Evolutionary conservation across 2,888 invertebrate species (phyloP), one percentile per base, ranked within the genome.

Genomic region (Drosophila algonquin): DNA sequence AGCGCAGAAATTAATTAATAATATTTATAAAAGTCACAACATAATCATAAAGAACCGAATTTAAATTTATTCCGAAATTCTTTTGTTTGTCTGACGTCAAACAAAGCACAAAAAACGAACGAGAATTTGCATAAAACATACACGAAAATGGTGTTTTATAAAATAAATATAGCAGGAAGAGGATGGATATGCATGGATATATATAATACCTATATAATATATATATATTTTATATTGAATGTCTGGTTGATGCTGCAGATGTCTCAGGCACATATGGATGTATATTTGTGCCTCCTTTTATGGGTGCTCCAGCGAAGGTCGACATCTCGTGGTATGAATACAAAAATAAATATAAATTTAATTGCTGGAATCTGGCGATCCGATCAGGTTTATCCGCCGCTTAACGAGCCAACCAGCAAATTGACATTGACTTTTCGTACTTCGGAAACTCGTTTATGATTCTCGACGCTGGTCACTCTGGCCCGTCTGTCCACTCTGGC

Each of bases 161-260:
- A 40, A 56, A 40, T 46, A 21, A 21, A 53, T 51, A 61, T 52
- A 64, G 46, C 71, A 83, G 84, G 74, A 83, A 86, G 68, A 62
- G 69, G 50, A 59, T 14, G n/a, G 60, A n/a, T 1, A n/a, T 14
- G 3, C 21, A 21, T 21, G 21, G 3, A 21, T 21, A 3, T 21
- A 21, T 3, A 3, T 21, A 21, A 2, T 21, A 21, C 2, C 0
- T 21, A 21, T 21, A 21, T 21, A 21, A 3, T 21, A 21, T 21
- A 21, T 21, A 21, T 21, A 21, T 21, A 21, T 2, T 21, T 21
- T 1, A 7, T 6, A 40, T 40, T 40, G 45, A 62, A 45, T 65
- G 45, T 35, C 35, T 51, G 14, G 6, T 47, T 47, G 16, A 24
- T 21, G 21, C 24, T 55, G n/a, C 12, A 55, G n/a, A 46, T 32